phyloP scores from a whole-genome alignment of 2,888 invertebrate species.

The Copidosoma aretas region DNA sequence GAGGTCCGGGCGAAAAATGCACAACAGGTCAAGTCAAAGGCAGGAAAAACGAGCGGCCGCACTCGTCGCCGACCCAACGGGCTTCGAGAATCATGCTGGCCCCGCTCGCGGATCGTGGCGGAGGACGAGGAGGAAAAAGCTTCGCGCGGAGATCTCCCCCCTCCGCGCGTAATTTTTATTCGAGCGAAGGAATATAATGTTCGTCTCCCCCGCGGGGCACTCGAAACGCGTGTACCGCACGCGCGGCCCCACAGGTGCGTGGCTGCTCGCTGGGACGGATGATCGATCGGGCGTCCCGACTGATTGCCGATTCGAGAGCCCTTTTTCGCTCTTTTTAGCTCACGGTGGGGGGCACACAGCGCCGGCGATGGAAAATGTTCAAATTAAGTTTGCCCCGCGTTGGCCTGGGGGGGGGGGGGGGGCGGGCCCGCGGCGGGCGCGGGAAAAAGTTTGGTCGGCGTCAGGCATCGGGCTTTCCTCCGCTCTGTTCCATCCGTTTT shows the following conservation, averaged over 20 bases:
- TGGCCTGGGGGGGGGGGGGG: neutral
- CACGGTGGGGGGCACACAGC: neutral
- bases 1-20: no score
- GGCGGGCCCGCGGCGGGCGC: neutral
- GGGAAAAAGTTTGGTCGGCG: neutral
- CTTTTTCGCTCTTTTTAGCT: neutral
- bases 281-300: slow-evolving; percentile 19
- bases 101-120: slow-evolving; percentile 19
- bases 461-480: neutral
- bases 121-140: no score
- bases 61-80: slow-evolving; percentile 43
- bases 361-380: neutral
- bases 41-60: slow-evolving; percentile 35
- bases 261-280: slow-evolving; percentile 6
- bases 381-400: neutral
- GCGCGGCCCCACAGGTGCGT: neutral
- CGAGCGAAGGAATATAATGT: neutral
- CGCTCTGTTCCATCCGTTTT: neutral
- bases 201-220: neutral
- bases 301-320: slow-evolving; percentile 13
- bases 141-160: neutral
- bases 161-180: neutral
- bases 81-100: slow-evolving; percentile 48
- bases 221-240: neutral
- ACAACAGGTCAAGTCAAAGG: neutral